Evolutionary conservation across 2,113 vertebrate species (phyloP).

Genomic region (Centropus bengalensis): DNA sequence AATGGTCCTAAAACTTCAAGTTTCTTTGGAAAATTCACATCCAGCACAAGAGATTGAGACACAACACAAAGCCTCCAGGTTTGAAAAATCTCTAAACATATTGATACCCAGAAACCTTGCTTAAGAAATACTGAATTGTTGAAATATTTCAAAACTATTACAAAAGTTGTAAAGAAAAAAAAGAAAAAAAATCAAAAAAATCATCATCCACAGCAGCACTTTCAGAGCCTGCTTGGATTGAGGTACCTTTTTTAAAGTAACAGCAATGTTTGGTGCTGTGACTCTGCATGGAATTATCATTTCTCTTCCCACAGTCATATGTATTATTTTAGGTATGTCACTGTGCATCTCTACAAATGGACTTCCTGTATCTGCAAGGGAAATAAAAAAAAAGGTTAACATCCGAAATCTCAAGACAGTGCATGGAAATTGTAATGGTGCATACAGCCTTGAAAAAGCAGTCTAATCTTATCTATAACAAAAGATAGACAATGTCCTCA

Average conservation of each 20-base stretch:
- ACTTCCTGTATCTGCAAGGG: conserved; percentile 83
- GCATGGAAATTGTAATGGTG: neutral
- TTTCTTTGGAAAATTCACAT: neutral
- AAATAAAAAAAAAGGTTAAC: neutral
- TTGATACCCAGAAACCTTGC: neutral
- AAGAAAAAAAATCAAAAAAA: neutral
- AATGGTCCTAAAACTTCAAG: neutral
- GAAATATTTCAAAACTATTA: neutral
- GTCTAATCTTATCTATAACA: neutral
- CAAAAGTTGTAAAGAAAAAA: neutral
- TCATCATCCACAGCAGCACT: neutral
- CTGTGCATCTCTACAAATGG: conserved; percentile 88
- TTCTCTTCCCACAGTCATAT: conserved; percentile 82
- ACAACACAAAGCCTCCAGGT: neutral
- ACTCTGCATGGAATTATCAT: conserved; percentile 91
- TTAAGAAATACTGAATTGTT: neutral
- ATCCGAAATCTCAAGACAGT: neutral
- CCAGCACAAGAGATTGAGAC: neutral
- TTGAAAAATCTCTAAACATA: neutral
- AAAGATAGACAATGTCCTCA: neutral
- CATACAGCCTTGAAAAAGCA: neutral
- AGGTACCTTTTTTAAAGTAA: conserved; percentile 82
- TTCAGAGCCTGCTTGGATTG: neutral
- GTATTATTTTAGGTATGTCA: conserved; percentile 81
- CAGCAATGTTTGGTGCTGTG: conserved; percentile 84